Percentiles rank a stretch among this genome's conserved stretches.
Evolutionary conservation across 2,113 vertebrate genomes (phyloP).

Genomic region (Percina caprodes): DNA sequence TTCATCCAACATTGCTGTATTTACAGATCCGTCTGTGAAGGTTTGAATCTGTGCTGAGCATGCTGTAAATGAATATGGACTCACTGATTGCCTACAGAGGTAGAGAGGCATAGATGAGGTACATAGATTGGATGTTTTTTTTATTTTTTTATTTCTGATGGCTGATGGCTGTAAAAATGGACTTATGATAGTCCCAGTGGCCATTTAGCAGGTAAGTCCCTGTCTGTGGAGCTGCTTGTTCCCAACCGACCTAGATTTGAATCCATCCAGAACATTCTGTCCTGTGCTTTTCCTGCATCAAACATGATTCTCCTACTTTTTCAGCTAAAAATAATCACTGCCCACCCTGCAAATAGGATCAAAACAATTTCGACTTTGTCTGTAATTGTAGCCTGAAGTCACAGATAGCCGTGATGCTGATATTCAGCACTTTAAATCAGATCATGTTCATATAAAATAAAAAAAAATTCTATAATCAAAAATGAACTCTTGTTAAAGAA

Average conservation of each 20-base stretch:
- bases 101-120: not conserved
- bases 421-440: not conserved
- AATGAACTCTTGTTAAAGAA: not conserved
- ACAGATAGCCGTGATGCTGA: not conserved
- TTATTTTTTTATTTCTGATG: not conserved
- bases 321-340: not conserved
- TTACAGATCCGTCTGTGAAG: not conserved
- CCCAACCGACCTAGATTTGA: conserved; percentile 43
- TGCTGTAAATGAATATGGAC: conserved; percentile 10
- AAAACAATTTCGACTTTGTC: not conserved
- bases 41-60: conserved; percentile 3
- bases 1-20: not conserved
- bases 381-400: not conserved
- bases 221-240: not conserved
- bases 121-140: not conserved
- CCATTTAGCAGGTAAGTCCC: not conserved
- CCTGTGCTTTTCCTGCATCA: not conserved
- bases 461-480: not conserved
- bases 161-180: conserved; percentile 11
- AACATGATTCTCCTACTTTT: not conserved
- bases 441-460: not conserved
- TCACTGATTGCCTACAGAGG: not conserved
- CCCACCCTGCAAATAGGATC: not conserved
- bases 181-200: not conserved
- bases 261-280: conserved; percentile 49